Base-by-base conservation (phyloP, 2,888 invertebrate genomes). In the Lochmaea crataegi region DNA sequence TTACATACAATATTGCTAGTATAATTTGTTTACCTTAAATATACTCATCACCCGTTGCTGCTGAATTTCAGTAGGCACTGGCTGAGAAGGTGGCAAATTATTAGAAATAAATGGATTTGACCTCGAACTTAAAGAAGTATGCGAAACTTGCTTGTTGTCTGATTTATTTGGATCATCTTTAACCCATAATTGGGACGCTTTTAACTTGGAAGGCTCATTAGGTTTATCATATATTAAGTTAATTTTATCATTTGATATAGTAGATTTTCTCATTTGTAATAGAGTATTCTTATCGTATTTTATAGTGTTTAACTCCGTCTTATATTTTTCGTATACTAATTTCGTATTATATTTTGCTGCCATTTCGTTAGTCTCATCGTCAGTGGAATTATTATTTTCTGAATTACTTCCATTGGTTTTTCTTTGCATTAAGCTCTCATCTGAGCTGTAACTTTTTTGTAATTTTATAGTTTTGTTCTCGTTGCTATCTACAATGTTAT, bases 21-120 rank as follows among this genome's bases (percentile, higher is more conserved):
- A 32, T 32, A 32, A 32, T 32, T 63, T 56, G 0, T 18, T 58
- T 87, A 93, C 96, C 90, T 94, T 96, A 77, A 93, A 91, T 75
- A 96, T 94, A 81, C 96, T 95, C 64, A 92, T 89, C 68, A 92
- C 91, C 79, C 95, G 90, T 83, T 96, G 95, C 80, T 94, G 93
- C 82, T 95, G 94, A 70, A 96, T 94, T 86, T 95, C 95, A 0
- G 93, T 93, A 3, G 94, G 94, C 7, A 94, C 91, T 1, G 93
- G 92, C 82, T 93, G 93, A 7, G 90, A 90, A n/a, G 90, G 90
- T 63, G 90, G 89, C 38, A 86, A 77, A n/a, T 78, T 77, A 38
- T 81, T 80, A 7, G 77, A 73, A 72, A 81, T 79, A 77, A 87
- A 87, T 6, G 86, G 85, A 76, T 85, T 87, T 53, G 84, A 83